Base-by-base conservation (phyloP, 2,797 vertebrate genomes). In the Parauchenoglanis ngamensis region DNA sequence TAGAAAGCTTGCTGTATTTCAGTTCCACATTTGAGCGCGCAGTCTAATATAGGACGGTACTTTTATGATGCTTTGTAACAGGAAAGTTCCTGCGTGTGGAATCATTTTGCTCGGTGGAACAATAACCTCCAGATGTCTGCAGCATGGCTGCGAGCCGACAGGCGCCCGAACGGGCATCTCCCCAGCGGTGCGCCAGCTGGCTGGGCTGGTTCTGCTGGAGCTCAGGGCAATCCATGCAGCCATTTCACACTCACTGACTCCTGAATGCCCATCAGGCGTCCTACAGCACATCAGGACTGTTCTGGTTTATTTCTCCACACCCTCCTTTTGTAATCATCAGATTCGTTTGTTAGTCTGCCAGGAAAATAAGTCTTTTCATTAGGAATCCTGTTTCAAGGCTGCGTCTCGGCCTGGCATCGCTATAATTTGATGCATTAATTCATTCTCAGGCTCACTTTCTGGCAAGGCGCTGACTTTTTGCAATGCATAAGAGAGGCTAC, bases 71-170 rank as follows among this genome's bases (percentile, higher is more conserved):
- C 28, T 49, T 52, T 93, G 92, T 92, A 94, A 92, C 92, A 90
- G 88, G 90, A 91, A 91, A 90, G 79, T 85, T 90, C 90, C 84
- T 91, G 92, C 89, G 89, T 92, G 89, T 87, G 80, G 82, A 83
- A 84, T 84, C 80, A 88, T 89, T 91, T 90, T 92, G 92, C 93
- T 94, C 94, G 92, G 94, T 93, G 93, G 93, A 90, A 89, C 93
- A 95, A 95, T 95, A 96, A 96, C 94, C 92, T 96, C 93, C 95
- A 96, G 95, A 96, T 96, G 96, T 94, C 94, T 91, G 93, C 89
- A 93, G 90, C 90, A 92, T 93, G 94, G 94, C 95, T 91, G 88
- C 88, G 83, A 93, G 92, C 94, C 91, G 93, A 94, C 89, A 90
- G 91, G 93, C 91, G 83, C 93, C 94, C 92, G 89, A 93, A 92